Evolutionary conservation across 64 coral and sea anemone genomes (phyloP).

Genomic region (Actinia tenebrosa): DNA sequence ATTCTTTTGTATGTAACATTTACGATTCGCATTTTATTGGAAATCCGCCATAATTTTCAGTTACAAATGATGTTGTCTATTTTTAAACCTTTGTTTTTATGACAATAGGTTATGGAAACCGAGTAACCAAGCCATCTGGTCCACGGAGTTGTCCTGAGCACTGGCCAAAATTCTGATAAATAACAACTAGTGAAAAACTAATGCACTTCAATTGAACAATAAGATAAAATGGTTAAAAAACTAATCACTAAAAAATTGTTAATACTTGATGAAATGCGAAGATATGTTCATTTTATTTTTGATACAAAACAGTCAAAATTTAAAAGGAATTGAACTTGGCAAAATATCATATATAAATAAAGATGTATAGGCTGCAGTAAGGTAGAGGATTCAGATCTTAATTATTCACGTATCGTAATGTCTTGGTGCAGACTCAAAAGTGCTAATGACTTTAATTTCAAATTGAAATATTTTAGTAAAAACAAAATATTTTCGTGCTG

Average conservation of each 20-base stretch:
- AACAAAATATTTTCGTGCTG: not conserved
- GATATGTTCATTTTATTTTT: not conserved
- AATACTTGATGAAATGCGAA: not conserved
- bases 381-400: not conserved
- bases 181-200: not conserved
- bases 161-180: slow-evolving; percentile 25
- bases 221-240: not conserved
- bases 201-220: not conserved
- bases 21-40: too few relatives aligned
- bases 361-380: not conserved
- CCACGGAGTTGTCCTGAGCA: slow-evolving; percentile 24
- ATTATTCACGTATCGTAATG: not conserved
- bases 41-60: not conserved
- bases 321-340: not conserved
- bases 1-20: too few relatives aligned
- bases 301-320: not conserved
- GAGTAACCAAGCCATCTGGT: slow-evolving; percentile 4
- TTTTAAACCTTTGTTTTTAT: not conserved
- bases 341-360: not conserved
- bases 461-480: slow-evolving; percentile 8
- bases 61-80: not conserved
- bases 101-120: slow-evolving; percentile 21
- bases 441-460: not conserved
- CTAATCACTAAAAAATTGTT: not conserved
- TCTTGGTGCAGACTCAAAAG: not conserved